A percentile compares a stretch with the other conserved stretches of the same genome.
phyloP scores from a whole-genome alignment of 2,888 invertebrate species.

The Pogonocherus hispidulus region DNA sequence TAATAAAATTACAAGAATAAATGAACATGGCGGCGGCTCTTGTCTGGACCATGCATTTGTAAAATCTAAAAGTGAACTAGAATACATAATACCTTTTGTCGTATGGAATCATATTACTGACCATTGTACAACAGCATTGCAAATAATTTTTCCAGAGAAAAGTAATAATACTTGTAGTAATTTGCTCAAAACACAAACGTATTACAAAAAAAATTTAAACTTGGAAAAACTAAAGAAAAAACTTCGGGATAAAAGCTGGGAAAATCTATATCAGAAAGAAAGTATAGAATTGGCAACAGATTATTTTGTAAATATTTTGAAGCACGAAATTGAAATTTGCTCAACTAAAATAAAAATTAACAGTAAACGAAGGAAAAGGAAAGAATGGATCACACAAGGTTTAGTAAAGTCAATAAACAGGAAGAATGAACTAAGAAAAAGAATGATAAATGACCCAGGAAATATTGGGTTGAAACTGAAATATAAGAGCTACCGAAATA shows the following conservation, averaged over 20 bases:
- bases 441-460: too few relatives aligned
- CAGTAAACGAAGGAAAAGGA: background rate
- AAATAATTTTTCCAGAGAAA: too few relatives aligned
- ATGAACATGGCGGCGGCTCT: background rate
- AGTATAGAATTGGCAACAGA: background rate
- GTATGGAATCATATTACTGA: background rate
- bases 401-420: too few relatives aligned
- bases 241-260: background rate
- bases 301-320: background rate
- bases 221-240: background rate
- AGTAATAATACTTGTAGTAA: background rate
- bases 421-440: too few relatives aligned
- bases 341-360: background rate
- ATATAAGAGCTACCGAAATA: too few relatives aligned
- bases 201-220: background rate
- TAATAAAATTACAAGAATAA: constrained; percentile 2
- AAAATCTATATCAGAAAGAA: background rate
- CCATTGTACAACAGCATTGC: background rate
- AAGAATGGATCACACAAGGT: background rate
- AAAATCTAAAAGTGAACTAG: background rate
- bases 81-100: background rate
- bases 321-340: background rate
- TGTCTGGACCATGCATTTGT: background rate
- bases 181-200: background rate
- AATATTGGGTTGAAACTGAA: too few relatives aligned